These are phyloP conservation scores for Plodia interpunctella DNA, from an alignment of 1,140 invertebrate genomes.

Conservation along the genomic window DNA sequence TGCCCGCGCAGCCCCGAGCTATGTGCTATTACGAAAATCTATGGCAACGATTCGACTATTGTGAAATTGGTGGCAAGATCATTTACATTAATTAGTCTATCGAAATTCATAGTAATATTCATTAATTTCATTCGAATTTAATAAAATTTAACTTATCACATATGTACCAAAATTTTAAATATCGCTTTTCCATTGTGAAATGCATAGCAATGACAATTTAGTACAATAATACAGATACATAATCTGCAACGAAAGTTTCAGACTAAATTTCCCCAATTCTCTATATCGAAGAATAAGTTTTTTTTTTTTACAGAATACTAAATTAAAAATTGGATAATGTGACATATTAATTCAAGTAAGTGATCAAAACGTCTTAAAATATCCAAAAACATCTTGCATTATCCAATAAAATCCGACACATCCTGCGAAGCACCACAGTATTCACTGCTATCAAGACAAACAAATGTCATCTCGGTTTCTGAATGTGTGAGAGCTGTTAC, in stretches of 20 bases:
- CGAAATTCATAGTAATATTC: too few relatives aligned
- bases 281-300: too few relatives aligned
- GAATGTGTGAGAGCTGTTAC: conserved; percentile 27
- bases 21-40: conserved; percentile 19
- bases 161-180: conserved; percentile 7
- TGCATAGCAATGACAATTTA: too few relatives aligned
- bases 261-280: too few relatives aligned
- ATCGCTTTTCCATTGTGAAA: too few relatives aligned
- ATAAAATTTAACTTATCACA: too few relatives aligned
- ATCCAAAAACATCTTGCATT: not conserved
- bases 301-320: too few relatives aligned
- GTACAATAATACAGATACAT: too few relatives aligned
- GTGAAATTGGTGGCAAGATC: conserved; percentile 10
- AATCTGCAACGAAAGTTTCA: too few relatives aligned
- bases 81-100: conserved; percentile 16
- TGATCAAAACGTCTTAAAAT: not conserved
- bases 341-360: too few relatives aligned
- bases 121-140: too few relatives aligned
- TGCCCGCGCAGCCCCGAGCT: conserved; percentile 8
- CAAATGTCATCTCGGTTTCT: not conserved
- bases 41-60: conserved; percentile 15
- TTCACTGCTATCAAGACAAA: not conserved
- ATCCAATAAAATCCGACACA: not conserved
- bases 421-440: not conserved
- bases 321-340: too few relatives aligned